Evolutionary conservation across 2,113 vertebrate genomes (phyloP).

Genomic region (Leucopsar rothschildi): DNA sequence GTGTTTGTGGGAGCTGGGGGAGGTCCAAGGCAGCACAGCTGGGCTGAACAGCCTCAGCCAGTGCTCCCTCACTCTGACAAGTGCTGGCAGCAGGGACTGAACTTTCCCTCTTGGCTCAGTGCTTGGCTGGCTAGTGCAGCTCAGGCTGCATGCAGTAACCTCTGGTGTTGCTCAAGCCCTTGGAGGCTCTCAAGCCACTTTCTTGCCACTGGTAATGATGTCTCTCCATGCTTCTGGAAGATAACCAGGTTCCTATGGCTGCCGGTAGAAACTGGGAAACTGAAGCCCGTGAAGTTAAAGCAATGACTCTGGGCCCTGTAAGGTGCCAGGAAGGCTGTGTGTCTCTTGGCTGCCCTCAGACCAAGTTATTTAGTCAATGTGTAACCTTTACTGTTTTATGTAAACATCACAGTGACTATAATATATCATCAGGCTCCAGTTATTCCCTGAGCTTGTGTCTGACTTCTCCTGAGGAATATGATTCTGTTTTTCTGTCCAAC

Average conservation of each 20-base stretch:
- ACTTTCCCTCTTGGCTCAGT: neutral
- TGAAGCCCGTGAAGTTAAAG: neutral
- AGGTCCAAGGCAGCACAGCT: neutral
- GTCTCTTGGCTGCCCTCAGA: slow-evolving; percentile 14
- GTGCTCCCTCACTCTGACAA: neutral
- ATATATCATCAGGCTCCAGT: neutral
- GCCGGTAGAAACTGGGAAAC: neutral
- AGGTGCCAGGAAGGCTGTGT: neutral
- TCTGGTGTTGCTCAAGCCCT: neutral
- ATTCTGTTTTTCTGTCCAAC: neutral
- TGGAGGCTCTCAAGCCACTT: neutral
- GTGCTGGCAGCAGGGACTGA: neutral
- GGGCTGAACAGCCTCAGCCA: neutral
- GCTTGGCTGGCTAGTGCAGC: neutral
- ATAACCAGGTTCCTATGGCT: neutral
- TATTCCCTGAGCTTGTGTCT: neutral
- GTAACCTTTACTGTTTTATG: neutral
- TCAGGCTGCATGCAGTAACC: neutral
- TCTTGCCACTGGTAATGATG: neutral
- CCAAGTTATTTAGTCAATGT: neutral
- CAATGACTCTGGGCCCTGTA: neutral
- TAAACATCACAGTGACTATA: neutral
- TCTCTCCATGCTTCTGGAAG: neutral
- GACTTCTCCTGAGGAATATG: neutral
- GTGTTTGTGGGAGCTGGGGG: neutral